A percentile compares a stretch with the other conserved stretches of the same genome.
phyloP scores from a whole-genome alignment of 2,888 invertebrate species.

The Subacronicta megacephala region DNA sequence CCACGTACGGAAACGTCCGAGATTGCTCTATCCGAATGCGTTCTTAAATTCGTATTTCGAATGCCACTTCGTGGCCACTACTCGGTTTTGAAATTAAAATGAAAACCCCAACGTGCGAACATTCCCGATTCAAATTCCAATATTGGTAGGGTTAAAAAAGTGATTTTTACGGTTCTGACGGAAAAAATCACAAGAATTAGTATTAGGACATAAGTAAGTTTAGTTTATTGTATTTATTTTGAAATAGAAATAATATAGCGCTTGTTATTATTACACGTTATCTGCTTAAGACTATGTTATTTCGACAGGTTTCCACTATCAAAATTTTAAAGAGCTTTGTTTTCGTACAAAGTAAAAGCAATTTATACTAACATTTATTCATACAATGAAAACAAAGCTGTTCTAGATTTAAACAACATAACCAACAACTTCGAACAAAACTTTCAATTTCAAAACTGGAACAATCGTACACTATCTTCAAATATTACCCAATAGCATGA shows the following conservation, averaged over 20 bases:
- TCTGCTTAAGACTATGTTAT: no score
- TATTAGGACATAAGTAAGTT: no score
- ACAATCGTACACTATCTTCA: constrained; percentile 43
- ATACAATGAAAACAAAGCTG: constrained; percentile 10
- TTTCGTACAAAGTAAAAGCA: no score
- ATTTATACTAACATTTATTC: constrained; percentile 6
- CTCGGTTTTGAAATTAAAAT: constrained; percentile 42
- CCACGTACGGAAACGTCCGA: constrained; percentile 69
- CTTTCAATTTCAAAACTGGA: constrained; percentile 57
- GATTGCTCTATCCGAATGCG: constrained; percentile 79
- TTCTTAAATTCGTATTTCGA: constrained; percentile 71
- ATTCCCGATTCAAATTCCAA: constrained; percentile 6
- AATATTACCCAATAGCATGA: constrained; percentile 59
- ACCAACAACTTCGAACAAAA: constrained; percentile 24
- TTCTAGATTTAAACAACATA: constrained; percentile 12
- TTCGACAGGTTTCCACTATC: no score
- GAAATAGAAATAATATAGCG: no score
- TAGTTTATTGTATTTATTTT: no score
- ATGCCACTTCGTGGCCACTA: constrained; percentile 62
- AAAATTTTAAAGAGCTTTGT: no score
- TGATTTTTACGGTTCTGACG: no score
- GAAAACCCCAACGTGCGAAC: constrained; percentile 14
- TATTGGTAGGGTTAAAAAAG: no score
- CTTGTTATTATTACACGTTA: no score
- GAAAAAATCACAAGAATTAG: no score